A percentile compares a stretch with the other conserved stretches of the same genome.
These are phyloP conservation scores for Homalodisca vitripennis DNA, from an alignment of 1,140 invertebrate species.

Conservation along the genomic window DNA sequence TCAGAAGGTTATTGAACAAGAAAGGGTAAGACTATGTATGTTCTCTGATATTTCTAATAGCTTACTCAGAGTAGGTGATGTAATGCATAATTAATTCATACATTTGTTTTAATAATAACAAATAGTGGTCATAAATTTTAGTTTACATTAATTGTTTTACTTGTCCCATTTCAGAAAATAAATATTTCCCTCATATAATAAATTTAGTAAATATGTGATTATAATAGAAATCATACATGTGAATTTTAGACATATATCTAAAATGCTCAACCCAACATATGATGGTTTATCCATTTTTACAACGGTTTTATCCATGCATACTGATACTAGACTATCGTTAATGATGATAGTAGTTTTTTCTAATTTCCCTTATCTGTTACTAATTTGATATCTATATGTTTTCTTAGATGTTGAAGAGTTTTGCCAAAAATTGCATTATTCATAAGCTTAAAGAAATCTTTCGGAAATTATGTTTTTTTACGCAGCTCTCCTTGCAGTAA, in stretches of 20 bases:
- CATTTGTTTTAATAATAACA: too few species aligned
- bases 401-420: neutral
- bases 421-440: neutral
- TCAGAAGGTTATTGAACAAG: too few species aligned
- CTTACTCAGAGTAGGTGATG: too few species aligned
- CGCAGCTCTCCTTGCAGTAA: neutral
- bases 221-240: neutral
- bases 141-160: too few species aligned
- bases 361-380: neutral
- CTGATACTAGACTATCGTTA: neutral
- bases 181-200: too few species aligned
- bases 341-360: neutral
- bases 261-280: neutral
- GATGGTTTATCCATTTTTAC: neutral
- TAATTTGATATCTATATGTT: conserved; percentile 1
- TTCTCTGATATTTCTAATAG: too few species aligned
- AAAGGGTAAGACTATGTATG: too few species aligned
- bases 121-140: too few species aligned
- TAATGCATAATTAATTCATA: too few species aligned
- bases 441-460: conserved; percentile 14
- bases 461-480: neutral
- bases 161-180: too few species aligned
- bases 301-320: neutral
- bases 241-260: conserved; percentile 3
- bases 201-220: too few species aligned